phyloP scores from a whole-genome alignment of 1,140 invertebrate species.

The Drosophila suzukii region DNA sequence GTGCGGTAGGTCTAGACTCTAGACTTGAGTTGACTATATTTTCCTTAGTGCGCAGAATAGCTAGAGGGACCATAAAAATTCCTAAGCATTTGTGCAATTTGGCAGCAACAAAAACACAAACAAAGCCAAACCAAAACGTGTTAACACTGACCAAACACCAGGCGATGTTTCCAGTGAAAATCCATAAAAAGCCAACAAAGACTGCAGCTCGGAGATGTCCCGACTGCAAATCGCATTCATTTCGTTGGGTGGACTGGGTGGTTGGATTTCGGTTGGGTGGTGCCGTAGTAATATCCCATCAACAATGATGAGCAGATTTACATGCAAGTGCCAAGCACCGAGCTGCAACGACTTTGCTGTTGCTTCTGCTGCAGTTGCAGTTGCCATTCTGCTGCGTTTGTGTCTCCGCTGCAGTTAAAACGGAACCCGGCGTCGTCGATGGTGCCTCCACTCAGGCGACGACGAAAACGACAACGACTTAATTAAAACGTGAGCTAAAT shows the following conservation, averaged over 20 bases:
- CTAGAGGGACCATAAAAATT: constrained; percentile 64
- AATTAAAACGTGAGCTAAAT: constrained; percentile 83
- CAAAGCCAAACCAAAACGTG: constrained; percentile 59
- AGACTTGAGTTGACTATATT: constrained; percentile 20
- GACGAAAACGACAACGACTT: constrained; percentile 62
- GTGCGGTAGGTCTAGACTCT: constrained; percentile 62
- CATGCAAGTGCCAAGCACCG: constrained; percentile 71
- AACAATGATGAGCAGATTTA: constrained; percentile 83
- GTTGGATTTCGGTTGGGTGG: constrained; percentile 1
- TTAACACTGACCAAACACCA: constrained; percentile 60
- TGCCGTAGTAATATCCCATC: constrained; percentile 74
- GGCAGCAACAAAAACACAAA: constrained; percentile 59
- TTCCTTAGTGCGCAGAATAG: constrained; percentile 34
- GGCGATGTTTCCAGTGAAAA: constrained; percentile 60
- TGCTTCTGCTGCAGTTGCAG: constrained; percentile 21
- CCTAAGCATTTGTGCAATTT: constrained; percentile 78
- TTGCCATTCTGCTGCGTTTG: constrained; percentile 13
- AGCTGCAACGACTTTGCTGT: constrained; percentile 52
- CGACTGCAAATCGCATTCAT: constrained; percentile 81
- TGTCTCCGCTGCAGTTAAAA: constrained; percentile 36
- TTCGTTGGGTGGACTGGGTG: constrained; percentile 35
- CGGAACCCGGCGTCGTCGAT: constrained; percentile 35
- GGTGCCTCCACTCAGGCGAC: constrained; percentile 33
- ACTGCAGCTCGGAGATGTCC: constrained; percentile 60
- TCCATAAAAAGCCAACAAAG: constrained; percentile 72